phyloP scores from a whole-genome alignment of 2,797 vertebrate genomes.

The Serranus cabrilla region DNA sequence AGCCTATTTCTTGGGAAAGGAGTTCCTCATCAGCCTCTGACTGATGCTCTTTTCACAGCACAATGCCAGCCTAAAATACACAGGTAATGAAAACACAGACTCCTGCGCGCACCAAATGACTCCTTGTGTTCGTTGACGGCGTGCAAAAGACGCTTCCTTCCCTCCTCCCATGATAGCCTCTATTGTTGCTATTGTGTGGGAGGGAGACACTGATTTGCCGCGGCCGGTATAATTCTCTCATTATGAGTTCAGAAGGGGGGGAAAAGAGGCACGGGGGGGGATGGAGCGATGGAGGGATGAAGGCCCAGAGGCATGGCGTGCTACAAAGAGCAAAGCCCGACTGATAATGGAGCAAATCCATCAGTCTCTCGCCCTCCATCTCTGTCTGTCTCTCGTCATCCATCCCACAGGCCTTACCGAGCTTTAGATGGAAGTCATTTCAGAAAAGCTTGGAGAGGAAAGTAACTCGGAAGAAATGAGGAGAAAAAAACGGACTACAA shows the following conservation, averaged over 20 bases:
- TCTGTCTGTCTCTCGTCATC: constrained; percentile 50
- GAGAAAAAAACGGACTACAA: constrained; percentile 57
- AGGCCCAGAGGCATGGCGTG: constrained; percentile 44
- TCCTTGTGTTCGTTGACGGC: constrained; percentile 34
- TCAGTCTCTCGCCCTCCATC: constrained; percentile 51
- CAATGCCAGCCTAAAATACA: constrained; percentile 43
- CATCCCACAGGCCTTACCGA: constrained; percentile 48
- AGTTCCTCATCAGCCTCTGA: constrained; percentile 29
- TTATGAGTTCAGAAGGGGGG: constrained; percentile 72
- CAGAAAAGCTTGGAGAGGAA: constrained; percentile 43
- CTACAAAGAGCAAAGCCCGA: constrained; percentile 58
- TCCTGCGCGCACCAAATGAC: constrained; percentile 34
- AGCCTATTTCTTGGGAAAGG: constrained; percentile 20
- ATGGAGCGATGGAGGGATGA: constrained; percentile 38
- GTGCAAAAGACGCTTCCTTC: constrained; percentile 48
- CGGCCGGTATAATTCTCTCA: constrained; percentile 80
- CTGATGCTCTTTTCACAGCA: constrained; percentile 39
- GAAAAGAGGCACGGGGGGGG: constrained; percentile 32
- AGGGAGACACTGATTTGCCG: constrained; percentile 64
- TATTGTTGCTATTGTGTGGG: constrained; percentile 63
- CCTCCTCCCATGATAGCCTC: constrained; percentile 55
- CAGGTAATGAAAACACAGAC: constrained; percentile 62
- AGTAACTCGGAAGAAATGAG: constrained; percentile 54
- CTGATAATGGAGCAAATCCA: constrained; percentile 70
- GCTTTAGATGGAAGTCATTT: constrained; percentile 66